phyloP scores from a whole-genome alignment of 2,888 invertebrate genomes.

The Dendrolimus houi region DNA sequence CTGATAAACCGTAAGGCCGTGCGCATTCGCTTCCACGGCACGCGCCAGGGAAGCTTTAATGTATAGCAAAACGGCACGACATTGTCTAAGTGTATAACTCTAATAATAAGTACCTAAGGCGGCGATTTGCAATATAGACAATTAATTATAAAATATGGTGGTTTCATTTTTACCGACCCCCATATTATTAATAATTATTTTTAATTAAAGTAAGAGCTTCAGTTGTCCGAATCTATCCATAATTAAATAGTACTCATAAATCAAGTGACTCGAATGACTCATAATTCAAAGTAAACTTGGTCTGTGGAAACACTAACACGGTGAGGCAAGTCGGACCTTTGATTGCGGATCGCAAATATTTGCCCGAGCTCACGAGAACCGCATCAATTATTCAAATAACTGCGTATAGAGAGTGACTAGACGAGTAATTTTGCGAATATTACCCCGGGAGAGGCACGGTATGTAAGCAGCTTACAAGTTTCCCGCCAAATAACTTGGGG shows the following conservation, averaged over 20 bases:
- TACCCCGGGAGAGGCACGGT: conserved; percentile 40
- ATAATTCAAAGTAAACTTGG: conserved; percentile 8
- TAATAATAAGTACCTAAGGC: too few relatives aligned
- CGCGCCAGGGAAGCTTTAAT: too few relatives aligned
- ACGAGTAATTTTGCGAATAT: conserved; percentile 63
- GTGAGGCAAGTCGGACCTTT: conserved; percentile 51
- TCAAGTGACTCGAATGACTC: background rate
- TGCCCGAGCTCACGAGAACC: conserved; percentile 53
- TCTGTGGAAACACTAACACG: conserved; percentile 10
- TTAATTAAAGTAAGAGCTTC: too few relatives aligned
- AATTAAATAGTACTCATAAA: background rate
- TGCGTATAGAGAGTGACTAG: conserved; percentile 46
- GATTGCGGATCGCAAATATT: conserved; percentile 69
- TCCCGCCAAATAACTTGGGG: conserved; percentile 48
- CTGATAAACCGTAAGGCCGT: too few relatives aligned
- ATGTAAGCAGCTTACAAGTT: conserved; percentile 68
- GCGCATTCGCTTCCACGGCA: too few relatives aligned
- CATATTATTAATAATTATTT: too few relatives aligned
- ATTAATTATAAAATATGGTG: too few relatives aligned
- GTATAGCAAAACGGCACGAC: too few relatives aligned
- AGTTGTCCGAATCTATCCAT: too few relatives aligned
- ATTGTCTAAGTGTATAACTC: too few relatives aligned
- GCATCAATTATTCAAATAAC: conserved; percentile 71
- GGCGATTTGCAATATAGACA: too few relatives aligned
- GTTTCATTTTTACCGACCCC: too few relatives aligned